Percentiles rank a stretch among this genome's conserved stretches.
These are phyloP conservation scores for Rotaria sp. DNA, from an alignment of 2,888 invertebrate genomes.

Conservation along the genomic window DNA sequence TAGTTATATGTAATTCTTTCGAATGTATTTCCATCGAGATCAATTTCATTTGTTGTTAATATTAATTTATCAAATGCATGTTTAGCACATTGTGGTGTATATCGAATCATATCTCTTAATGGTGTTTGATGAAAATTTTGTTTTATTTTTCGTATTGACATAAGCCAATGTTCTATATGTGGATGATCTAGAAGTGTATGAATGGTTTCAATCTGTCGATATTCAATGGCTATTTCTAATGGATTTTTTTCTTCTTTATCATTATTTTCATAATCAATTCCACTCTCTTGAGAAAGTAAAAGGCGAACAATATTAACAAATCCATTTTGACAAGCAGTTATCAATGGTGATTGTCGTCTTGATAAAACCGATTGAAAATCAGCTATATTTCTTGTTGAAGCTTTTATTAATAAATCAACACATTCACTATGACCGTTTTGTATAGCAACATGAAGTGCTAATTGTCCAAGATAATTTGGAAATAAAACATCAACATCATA, in stretches of 20 bases:
- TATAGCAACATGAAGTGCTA: neutral
- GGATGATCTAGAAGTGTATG: constrained; percentile 14
- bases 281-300: neutral
- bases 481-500: neutral
- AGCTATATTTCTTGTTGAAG: neutral
- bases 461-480: neutral
- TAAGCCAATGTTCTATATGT: neutral
- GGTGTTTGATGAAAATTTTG: neutral
- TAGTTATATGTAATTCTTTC: neutral
- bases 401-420: constrained; percentile 1
- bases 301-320: constrained; percentile 10
- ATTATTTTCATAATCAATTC: neutral
- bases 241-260: constrained; percentile 1
- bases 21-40: neutral
- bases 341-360: neutral
- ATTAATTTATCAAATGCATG: constrained; percentile 14
- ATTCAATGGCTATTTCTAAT: neutral
- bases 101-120: neutral
- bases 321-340: constrained; percentile 15
- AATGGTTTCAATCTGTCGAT: neutral
- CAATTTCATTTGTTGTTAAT: neutral
- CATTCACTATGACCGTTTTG: neutral
- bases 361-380: neutral
- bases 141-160: neutral
- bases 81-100: neutral